Base-by-base conservation (phyloP, 2,113 vertebrate genomes). In the Hiodon alosoides region DNA sequence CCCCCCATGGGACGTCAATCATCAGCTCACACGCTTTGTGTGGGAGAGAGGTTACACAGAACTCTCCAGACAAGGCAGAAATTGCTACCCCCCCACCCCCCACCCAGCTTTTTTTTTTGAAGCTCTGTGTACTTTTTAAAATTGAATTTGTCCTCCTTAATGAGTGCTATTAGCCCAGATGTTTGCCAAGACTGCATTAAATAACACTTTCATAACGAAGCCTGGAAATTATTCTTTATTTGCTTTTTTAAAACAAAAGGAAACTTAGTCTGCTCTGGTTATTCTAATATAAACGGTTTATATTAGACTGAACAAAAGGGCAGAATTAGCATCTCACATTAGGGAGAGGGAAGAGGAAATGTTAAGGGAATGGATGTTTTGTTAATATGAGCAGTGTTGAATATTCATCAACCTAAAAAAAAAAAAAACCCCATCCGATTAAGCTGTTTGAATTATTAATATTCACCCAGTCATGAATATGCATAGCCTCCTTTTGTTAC, bases 331-430 rank as follows among this genome's bases (percentile, higher is more conserved):
- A 82, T 81, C 68, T 50, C 7, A 73, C 69, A 71, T 80, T 79
- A 67, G 76, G 74, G 62, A 78, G 51, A 76, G 76, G 31, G 69
- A 84, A 87, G 79, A 82, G 76, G 79, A 82, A 84, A 84, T 77
- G 77, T 67, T 68, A 71, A 71, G 69, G 72, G 75, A 84, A 84
- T 71, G 31, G 31, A 31, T 31, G 2, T 31, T 31, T 31, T 31
- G 31, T 80, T 86, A 83, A 84, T 82, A 82, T 79, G 84, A 80
- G 78, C 46, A 14, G 75, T 77, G 67, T 59, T 90, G 86, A 89
- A 92, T 92, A 92, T 91, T 87, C 86, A 92, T 89, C 83, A 84
- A 10, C 54, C 72, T 79, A 86, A 88, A 87, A 86, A 86, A 89
- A 89, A 86, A 85, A 86, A 83, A 84, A 31, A 0, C 31, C 31